Percentiles rank a stretch among this genome's conserved stretches.
phyloP scores from a whole-genome alignment of 2,888 invertebrate genomes.

The Sminthurinus aureus region DNA sequence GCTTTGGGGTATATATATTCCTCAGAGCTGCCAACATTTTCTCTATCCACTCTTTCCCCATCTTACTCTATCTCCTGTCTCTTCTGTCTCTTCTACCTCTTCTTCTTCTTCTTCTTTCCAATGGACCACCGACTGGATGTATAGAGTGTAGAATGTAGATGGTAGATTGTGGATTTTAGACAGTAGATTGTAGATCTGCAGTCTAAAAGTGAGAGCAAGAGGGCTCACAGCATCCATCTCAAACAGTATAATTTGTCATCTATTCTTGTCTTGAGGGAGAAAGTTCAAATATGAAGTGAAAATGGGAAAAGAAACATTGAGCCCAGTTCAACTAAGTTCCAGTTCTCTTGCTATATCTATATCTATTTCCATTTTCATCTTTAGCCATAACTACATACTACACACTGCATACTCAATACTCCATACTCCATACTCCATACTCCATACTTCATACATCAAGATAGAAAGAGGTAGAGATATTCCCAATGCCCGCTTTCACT shows the following conservation, averaged over 20 bases:
- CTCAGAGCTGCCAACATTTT: slow-evolving; percentile 8
- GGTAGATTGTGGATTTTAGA: too few relatives aligned
- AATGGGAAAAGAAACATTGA: slow-evolving; percentile 31
- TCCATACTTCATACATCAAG: too few relatives aligned
- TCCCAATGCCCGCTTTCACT: too few relatives aligned
- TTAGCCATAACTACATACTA: too few relatives aligned
- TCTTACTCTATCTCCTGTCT: neutral
- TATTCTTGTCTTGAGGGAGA: slow-evolving; percentile 45
- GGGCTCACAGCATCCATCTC: slow-evolving; percentile 37
- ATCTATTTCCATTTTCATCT: neutral
- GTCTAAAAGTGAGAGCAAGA: neutral
- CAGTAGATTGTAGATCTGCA: too few relatives aligned
- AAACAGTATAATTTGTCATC: slow-evolving; percentile 47
- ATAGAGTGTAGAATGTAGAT: too few relatives aligned
- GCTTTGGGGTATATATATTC: slow-evolving; percentile 35
- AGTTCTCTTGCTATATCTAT: neutral
- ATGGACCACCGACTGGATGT: neutral
- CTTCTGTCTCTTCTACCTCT: neutral
- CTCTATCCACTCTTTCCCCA: neutral
- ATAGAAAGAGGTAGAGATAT: too few relatives aligned
- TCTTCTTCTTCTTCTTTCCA: neutral
- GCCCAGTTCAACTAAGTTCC: neutral
- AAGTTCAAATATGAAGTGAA: slow-evolving; percentile 48
- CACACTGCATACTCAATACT: too few relatives aligned
- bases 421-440: too few relatives aligned